Base-by-base conservation (phyloP, 2,113 vertebrate species). In the Cromileptes altivelis region DNA sequence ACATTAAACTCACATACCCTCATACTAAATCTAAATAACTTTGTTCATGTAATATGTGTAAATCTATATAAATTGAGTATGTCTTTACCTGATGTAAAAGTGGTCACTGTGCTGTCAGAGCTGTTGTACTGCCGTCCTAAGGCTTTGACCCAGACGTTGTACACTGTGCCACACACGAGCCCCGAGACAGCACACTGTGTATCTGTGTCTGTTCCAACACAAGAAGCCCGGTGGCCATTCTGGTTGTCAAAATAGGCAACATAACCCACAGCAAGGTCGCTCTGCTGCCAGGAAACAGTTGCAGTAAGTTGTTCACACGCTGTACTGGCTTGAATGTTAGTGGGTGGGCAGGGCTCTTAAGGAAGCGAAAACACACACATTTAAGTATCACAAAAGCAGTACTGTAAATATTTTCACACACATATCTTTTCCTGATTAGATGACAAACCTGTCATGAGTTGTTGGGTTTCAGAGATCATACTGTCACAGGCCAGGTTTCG, bases 341-440 rank as follows among this genome's bases (percentile, higher is more conserved):
- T 70, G 5, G 95, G 94, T 3, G 89, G 83, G 78, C 95, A 95
- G 0, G 93, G 94, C 14, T 92, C 95, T 95, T 88, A 73, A 60
- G 12, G 52, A 86, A 5, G 6, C 0, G 8, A 27, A 58, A 58
- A 75, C 3, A 75, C 13, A 65, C 21, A 75, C 21, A 53, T 58
- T 71, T 58, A 42, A 58, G 9, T 1, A 19, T 3, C 21, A 5
- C 21, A 7, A 80, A 0, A 53, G 13, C 30, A 17, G 6, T 12
- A 10, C 1, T 40, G 21, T 15, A 57, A 23, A 30, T 30, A 27
- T n/a, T 18, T 70, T 55, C 19, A n/a, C 53, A 33, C 5, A 25
- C 13, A 40, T 45, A 45, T 13, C 19, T 55, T 21, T 55, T 53
- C 23, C 70, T 25, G 8, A 19, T 79, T 23, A 25, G 9, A 19